Evolutionary conservation across 2,113 vertebrate genomes (phyloP).

Genomic region (Isichthys henryi): DNA sequence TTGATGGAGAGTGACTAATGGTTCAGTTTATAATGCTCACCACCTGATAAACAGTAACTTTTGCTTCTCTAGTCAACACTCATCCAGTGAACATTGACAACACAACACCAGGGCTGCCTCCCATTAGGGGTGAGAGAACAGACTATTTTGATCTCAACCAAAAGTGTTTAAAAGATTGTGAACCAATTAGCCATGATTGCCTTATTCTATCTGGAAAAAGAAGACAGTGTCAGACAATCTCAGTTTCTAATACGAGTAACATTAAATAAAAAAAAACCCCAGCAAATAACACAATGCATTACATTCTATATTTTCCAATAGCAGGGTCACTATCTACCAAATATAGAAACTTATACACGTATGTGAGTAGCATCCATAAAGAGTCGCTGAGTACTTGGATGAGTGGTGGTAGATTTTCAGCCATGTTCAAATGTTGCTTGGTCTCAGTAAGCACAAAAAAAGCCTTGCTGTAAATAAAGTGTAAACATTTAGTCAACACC

Average conservation of each 20-base stretch:
- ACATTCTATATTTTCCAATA: background rate
- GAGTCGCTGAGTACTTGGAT: background rate
- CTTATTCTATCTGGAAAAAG: background rate
- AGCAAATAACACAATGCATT: background rate
- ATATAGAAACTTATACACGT: background rate
- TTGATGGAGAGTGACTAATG: background rate
- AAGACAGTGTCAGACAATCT: background rate
- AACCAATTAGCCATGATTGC: background rate
- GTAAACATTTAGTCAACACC: background rate
- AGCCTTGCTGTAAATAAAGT: background rate
- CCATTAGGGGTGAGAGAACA: background rate
- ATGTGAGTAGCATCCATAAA: background rate
- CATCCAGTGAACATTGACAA: background rate
- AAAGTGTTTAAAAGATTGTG: background rate
- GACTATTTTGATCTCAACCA: background rate
- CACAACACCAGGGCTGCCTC: background rate
- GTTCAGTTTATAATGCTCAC: background rate
- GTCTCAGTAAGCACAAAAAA: background rate
- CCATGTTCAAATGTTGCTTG: background rate
- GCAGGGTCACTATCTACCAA: background rate
- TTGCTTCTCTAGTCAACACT: background rate
- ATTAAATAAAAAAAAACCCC: background rate
- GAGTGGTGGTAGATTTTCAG: background rate
- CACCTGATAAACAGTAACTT: background rate
- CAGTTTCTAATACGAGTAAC: background rate